Evolutionary conservation across 2,113 vertebrate genomes (phyloP).

Genomic region (Phainopepla nitens): DNA sequence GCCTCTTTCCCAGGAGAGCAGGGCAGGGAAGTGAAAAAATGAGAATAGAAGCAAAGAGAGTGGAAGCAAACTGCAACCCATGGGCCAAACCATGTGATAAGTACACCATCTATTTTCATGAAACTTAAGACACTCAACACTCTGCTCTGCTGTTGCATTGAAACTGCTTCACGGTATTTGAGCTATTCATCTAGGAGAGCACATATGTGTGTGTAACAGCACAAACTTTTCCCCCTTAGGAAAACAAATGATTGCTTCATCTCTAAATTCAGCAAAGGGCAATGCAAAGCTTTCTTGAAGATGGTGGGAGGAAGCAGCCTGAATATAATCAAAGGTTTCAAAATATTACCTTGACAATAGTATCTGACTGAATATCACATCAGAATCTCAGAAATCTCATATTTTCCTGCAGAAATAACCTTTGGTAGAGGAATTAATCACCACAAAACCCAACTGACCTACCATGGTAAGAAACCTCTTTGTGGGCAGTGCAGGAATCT

Average conservation of each 20-base stretch:
- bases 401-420: background rate
- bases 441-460: background rate
- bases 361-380: background rate
- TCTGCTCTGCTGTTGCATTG: background rate
- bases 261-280: background rate
- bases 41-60: background rate
- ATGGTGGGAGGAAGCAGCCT: background rate
- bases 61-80: conserved; percentile 12
- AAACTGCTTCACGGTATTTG: background rate
- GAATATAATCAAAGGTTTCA: background rate
- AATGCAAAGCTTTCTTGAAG: background rate
- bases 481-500: background rate
- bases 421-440: background rate
- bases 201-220: accelerated
- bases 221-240: background rate
- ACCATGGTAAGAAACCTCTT: background rate
- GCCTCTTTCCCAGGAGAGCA: background rate
- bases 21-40: background rate
- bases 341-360: background rate
- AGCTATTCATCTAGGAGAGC: background rate
- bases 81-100: background rate
- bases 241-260: background rate
- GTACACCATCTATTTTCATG: background rate
- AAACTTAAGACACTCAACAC: background rate
- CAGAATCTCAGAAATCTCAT: background rate